Percentiles rank a stretch among this genome's conserved stretches.
Conservation (phyloP, 2,888 invertebrate species). For the Epinotia nisella region DNA sequence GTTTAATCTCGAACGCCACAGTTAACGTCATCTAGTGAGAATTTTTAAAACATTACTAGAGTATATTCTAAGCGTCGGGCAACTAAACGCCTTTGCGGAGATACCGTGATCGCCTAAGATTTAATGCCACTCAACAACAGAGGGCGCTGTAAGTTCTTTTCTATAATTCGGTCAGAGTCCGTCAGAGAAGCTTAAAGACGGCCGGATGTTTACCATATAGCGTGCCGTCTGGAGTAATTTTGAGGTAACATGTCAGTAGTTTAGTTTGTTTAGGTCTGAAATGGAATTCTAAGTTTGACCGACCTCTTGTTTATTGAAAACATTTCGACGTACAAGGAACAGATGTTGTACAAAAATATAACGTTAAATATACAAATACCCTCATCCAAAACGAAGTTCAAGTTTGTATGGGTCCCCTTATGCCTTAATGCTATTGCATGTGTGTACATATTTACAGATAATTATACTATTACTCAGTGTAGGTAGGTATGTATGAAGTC, state of each 20-base stretch:
- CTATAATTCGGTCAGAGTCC: conserved; percentile 21
- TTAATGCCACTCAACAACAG: conserved; percentile 38
- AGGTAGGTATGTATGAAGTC: not conserved
- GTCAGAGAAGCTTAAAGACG: not conserved
- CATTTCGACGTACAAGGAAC: conserved; percentile 1
- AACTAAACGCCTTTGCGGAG: conserved; percentile 18
- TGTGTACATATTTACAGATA: not conserved
- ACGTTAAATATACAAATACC: not conserved
- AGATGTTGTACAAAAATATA: conserved; percentile 27
- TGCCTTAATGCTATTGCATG: not conserved
- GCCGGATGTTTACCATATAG: conserved; percentile 33
- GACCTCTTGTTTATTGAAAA: conserved; percentile 29
- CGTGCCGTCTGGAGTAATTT: conserved; percentile 15
- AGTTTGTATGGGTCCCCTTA: not conserved
- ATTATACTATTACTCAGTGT: not conserved
- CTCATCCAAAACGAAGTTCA: not conserved
- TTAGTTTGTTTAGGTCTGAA: conserved; percentile 39
- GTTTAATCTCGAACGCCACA: conserved; percentile 13
- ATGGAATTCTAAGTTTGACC: conserved; percentile 17
- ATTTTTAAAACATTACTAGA: conserved; percentile 37
- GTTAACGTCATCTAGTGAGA: conserved; percentile 48
- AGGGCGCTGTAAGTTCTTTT: conserved; percentile 46
- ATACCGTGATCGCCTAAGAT: conserved; percentile 12
- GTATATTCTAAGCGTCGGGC: conserved; percentile 11
- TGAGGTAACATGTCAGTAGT: conserved; percentile 16